phyloP scores from a whole-genome alignment of 2,113 vertebrate species.

The Halcyon senegalensis region DNA sequence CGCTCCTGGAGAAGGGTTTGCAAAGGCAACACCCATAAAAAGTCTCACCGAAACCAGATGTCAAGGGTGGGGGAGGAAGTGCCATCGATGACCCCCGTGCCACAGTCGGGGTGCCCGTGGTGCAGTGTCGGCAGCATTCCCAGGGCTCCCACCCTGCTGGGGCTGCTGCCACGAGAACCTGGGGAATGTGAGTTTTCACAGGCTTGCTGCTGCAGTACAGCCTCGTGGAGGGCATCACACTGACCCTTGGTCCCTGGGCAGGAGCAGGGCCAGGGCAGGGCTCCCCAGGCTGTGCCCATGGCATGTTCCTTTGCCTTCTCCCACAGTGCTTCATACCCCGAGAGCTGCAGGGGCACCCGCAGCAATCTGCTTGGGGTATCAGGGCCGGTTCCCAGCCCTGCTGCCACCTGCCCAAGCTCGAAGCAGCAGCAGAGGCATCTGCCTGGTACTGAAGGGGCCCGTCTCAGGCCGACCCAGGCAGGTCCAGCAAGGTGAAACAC shows the following conservation, averaged over 20 bases:
- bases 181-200: rapidly evolving
- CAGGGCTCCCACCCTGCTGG: rapidly evolving
- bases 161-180: neutral
- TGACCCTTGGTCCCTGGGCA: rapidly evolving
- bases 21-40: neutral
- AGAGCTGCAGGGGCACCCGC: rapidly evolving
- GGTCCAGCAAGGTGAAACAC: rapidly evolving
- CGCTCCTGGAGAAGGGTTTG: neutral
- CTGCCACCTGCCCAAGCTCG: rapidly evolving
- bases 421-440: neutral
- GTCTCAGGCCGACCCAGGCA: rapidly evolving
- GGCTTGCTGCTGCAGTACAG: rapidly evolving
- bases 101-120: rapidly evolving
- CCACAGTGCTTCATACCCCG: rapidly evolving
- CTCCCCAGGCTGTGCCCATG: rapidly evolving
- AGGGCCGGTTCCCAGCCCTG: rapidly evolving
- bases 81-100: neutral
- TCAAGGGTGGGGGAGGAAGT: neutral
- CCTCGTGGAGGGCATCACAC: rapidly evolving
- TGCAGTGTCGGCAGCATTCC: rapidly evolving
- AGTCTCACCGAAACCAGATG: rapidly evolving
- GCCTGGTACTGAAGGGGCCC: rapidly evolving
- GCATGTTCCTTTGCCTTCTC: neutral
- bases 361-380: rapidly evolving
- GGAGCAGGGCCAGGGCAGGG: neutral